Percentiles rank a stretch among this genome's conserved stretches.
Conservation (phyloP, 2,888 invertebrate species). For the Teleogryllus oceanicus region DNA sequence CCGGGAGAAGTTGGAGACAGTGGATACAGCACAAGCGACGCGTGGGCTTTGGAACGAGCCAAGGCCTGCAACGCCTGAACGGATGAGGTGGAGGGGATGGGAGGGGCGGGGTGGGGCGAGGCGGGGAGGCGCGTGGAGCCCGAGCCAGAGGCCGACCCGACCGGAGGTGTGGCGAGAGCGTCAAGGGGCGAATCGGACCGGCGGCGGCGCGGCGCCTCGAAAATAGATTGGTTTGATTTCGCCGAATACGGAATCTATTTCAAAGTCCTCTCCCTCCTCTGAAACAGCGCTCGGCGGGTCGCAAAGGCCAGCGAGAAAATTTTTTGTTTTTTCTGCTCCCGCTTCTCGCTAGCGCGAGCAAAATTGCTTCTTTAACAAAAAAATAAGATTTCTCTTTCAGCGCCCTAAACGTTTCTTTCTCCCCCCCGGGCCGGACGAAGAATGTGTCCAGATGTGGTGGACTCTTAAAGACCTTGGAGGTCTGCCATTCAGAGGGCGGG, state of each 20-base stretch:
- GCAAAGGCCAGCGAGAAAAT: not conserved
- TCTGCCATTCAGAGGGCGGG: not conserved
- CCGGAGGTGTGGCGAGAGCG: not conserved
- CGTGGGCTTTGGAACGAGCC: no score
- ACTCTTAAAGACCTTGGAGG: not conserved
- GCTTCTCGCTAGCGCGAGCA: not conserved
- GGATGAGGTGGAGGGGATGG: no score
- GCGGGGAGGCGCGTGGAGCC: not conserved
- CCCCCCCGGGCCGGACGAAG: not conserved
- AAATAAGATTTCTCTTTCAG: not conserved
- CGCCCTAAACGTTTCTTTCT: constrained; percentile 5
- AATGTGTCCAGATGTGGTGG: constrained; percentile 18
- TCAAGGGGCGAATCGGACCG: not conserved
- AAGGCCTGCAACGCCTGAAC: no score
- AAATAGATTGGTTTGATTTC: constrained; percentile 18
- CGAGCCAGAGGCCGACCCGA: not conserved
- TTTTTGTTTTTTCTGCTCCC: not conserved
- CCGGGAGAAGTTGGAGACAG: no score
- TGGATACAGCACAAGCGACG: no score
- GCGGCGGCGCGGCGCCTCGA: not conserved
- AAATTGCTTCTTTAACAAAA: constrained; percentile 9
- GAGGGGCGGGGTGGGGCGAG: no score
- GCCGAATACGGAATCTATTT: constrained; percentile 18
- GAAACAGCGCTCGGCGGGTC: not conserved
- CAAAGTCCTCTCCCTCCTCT: not conserved